A percentile compares a stretch with the other conserved stretches of the same genome.
These are phyloP conservation scores for Achatina immaculata DNA, from an alignment of 1,140 invertebrate species.

Conservation along the genomic window DNA sequence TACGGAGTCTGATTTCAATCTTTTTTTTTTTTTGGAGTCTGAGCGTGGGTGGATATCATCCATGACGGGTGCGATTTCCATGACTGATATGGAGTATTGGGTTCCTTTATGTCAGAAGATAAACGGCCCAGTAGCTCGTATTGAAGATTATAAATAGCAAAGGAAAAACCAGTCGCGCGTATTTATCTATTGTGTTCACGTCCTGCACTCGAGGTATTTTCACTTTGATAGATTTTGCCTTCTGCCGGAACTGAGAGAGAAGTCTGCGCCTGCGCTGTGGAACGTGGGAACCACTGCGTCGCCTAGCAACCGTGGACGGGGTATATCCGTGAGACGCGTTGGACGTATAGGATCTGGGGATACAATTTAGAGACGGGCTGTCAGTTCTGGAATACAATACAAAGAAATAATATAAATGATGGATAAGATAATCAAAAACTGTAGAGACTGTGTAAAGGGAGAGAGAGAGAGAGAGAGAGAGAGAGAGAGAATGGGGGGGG, in stretches of 20 bases:
- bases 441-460: too few relatives aligned
- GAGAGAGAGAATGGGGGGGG: too few relatives aligned
- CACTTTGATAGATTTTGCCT: constrained; percentile 61
- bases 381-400: too few relatives aligned
- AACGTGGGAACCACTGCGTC: constrained; percentile 48
- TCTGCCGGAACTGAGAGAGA: constrained; percentile 62
- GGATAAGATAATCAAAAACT: too few relatives aligned
- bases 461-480: too few relatives aligned
- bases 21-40: too few relatives aligned
- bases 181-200: constrained; percentile 97
- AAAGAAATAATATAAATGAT: too few relatives aligned
- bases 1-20: too few relatives aligned
- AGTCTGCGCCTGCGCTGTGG: constrained; percentile 55
- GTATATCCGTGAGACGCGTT: constrained; percentile 54
- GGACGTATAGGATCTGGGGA: not conserved
- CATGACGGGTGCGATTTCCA: too few relatives aligned
- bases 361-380: not conserved
- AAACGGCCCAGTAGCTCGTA: constrained; percentile 94
- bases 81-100: too few relatives aligned
- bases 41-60: too few relatives aligned
- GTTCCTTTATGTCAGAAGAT: constrained; percentile 73
- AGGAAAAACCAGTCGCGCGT: constrained; percentile 93
- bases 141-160: constrained; percentile 95
- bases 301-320: constrained; percentile 52
- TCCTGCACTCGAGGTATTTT: constrained; percentile 92